phyloP scores from a whole-genome alignment of 2,113 vertebrate species.

The Emydocephalus ijimae region DNA sequence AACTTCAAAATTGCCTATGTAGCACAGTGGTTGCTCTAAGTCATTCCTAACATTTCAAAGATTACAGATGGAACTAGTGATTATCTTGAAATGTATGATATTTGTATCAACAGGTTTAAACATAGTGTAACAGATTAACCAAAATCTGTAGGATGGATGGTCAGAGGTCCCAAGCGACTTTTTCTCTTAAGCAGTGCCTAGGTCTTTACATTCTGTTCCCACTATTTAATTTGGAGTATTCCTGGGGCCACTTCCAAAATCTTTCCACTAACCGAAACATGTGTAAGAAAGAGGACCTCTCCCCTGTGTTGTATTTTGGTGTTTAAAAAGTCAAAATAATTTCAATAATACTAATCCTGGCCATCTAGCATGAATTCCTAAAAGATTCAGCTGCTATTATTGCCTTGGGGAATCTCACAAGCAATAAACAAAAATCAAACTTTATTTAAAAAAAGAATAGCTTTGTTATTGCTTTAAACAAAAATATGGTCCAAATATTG shows the following conservation, averaged over 20 bases:
- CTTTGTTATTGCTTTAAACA: neutral
- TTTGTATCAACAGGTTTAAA: neutral
- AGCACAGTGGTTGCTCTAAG: neutral
- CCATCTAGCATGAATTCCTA: neutral
- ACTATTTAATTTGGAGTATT: neutral
- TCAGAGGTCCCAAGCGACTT: neutral
- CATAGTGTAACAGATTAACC: neutral
- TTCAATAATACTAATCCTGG: neutral
- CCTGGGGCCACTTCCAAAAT: neutral
- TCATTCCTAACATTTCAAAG: neutral
- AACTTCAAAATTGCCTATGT: too few species aligned
- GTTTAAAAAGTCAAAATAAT: neutral
- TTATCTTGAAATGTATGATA: neutral
- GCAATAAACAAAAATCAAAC: neutral
- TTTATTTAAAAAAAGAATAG: neutral
- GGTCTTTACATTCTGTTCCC: neutral
- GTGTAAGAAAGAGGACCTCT: neutral
- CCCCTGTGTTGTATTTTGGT: neutral
- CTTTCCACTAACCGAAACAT: neutral
- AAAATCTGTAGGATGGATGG: neutral
- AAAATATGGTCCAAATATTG: neutral
- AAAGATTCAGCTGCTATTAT: neutral
- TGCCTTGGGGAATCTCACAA: neutral
- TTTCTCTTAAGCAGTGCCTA: neutral
- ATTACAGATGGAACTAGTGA: neutral